Evolutionary conservation across 2,888 invertebrate species (phyloP), one percentile per base, ranked within the genome.

Genomic region (Epinotia demarniana): DNA sequence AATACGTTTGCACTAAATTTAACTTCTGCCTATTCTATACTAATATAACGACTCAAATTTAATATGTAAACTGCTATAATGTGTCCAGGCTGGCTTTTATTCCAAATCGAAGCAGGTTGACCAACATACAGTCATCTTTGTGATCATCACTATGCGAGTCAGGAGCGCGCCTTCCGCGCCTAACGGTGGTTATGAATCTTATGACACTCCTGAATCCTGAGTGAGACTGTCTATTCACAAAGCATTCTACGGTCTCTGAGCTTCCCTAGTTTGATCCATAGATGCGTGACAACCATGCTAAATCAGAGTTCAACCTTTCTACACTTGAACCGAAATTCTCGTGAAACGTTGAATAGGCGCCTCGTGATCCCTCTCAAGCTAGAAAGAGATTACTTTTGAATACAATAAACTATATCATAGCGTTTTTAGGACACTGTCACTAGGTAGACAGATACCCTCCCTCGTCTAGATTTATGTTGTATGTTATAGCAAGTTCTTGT

Each of bases 161-260:
- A 75, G 72, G 75, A 67, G 53, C 57, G 61, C 72, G 55, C 67
- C 75, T 75, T 75, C 75, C 75, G 75, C 67, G 53, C 53, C 23
- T 75, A 75, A 75, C 75, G 75, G 74, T 74, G 63, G 75, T 75
- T 75, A 75, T 75, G 64, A 71, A 57, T 49, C 75, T 75, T 75
- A 71, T 75, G 70, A 70, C 70, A 75, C 75, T 74, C 73, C 57
- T 74, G 74, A 74, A 73, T 74, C 74, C 55, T 70, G 63, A 70
- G 70, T 53, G 70, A 23, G 3, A 16, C 5, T 62, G 18, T 62
- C 62, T 62, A 62, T 39, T 62, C 11, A 62, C 12, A 18, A 27
- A 53, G n/a, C 53, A 18, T 39, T 39, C n/a, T 61, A 11, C 12
- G 18, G 53, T n/a, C 8, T 60, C 13, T 39, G 55, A 53, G 16